phyloP scores from a whole-genome alignment of 2,888 invertebrate species.

The Pammene aurita region DNA sequence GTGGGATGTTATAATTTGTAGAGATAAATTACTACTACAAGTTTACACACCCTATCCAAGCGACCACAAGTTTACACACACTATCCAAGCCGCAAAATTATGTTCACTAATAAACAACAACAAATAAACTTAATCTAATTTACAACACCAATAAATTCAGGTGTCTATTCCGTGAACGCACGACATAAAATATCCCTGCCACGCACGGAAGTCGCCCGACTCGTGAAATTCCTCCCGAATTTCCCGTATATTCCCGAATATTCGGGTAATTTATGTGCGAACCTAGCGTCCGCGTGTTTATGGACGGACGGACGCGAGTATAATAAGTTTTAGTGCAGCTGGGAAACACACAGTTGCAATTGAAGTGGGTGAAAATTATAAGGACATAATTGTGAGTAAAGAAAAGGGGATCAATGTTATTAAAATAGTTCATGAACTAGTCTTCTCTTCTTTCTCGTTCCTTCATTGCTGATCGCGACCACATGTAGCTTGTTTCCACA shows the following conservation, averaged over 20 bases:
- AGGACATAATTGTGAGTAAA: background rate
- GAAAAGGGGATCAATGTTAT: background rate
- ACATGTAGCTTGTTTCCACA: no score
- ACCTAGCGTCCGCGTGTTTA: slow-evolving; percentile 47
- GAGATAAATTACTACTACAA: background rate
- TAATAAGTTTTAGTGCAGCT: slow-evolving; percentile 30
- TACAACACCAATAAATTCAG: slow-evolving; percentile 41
- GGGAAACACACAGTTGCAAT: slow-evolving; percentile 14
- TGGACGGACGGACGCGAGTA: slow-evolving; percentile 25
- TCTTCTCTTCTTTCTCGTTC: no score
- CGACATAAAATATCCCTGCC: slow-evolving; percentile 40
- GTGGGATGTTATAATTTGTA: slow-evolving; percentile 1
- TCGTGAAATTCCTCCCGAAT: slow-evolving; percentile 43
- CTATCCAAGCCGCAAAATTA: slow-evolving; percentile 9
- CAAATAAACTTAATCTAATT: slow-evolving; percentile 37
- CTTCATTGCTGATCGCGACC: no score
- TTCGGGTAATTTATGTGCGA: slow-evolving; percentile 57
- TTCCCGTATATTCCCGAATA: slow-evolving; percentile 46
- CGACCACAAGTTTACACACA: slow-evolving; percentile 3
- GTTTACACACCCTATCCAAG: slow-evolving; percentile 1
- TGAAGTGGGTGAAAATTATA: slow-evolving; percentile 5
- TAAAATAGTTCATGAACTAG: background rate
- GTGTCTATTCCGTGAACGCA: slow-evolving; percentile 38
- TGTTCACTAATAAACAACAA: slow-evolving; percentile 18
- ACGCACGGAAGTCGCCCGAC: slow-evolving; percentile 46